Base-by-base conservation (phyloP, 1,140 invertebrate genomes). In the Drosophila dunni region DNA sequence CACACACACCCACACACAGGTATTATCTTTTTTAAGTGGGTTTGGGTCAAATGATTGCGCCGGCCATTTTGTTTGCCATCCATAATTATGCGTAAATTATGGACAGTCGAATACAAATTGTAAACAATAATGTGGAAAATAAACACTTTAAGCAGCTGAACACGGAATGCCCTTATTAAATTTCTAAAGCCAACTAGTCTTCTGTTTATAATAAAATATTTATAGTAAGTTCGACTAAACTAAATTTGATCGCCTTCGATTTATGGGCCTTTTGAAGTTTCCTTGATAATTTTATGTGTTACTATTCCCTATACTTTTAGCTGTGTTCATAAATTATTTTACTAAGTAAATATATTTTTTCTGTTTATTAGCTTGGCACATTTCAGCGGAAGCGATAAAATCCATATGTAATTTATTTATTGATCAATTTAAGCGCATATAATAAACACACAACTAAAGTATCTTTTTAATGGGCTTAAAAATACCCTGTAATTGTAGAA, bases 31-130 rank as follows among this genome's bases (percentile, higher is more conserved):
- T 15, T 15, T 42, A 8, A 24, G 11, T 53, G 56, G 45, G 38
- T 29, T 29, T 44, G 53, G 46, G 64, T 58, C 10, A 58, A 51
- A 34, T 33, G 50, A 67, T 56, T 48, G 62, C 42, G 51, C 58
- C 46, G 53, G 48, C 29, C 56, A 72, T 61, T 84, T 74, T 85
- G 69, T 86, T 86, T 86, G 73, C 68, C 65, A 68, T 67, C 76
- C 79, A 86, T 86, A 86, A 86, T 86, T 86, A 88, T 77, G 79
- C 69, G 71, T 82, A 69, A 88, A 82, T 82, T 88, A 88, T 88
- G 83, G 79, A 79, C 62, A 45, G 33, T 53, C 50, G 57, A 71
- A 72, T 38, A 63, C 72, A 72, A 86, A 88, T 72, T 64, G 57
- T 66, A 51, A 72, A 77, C 57, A 74, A 60, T 61, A 50, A 66